These are phyloP conservation scores for Egretta garzetta DNA, from an alignment of 2,113 vertebrate species.

Conservation along the genomic window DNA sequence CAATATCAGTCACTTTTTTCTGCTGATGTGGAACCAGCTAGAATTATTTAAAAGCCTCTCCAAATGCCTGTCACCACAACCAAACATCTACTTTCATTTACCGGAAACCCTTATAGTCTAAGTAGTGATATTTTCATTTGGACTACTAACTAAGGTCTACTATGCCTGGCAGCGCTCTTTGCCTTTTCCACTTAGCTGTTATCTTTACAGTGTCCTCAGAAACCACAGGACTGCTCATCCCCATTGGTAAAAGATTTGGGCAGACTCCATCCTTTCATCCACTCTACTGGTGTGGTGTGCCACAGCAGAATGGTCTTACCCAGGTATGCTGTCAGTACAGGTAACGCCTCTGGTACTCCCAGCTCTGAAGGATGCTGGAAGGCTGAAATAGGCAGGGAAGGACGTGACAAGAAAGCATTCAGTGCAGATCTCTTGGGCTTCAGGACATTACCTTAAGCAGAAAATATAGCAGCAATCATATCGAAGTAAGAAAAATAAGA, in stretches of 20 bases:
- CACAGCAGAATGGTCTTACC: background rate
- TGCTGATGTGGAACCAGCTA: background rate
- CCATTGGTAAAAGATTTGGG: background rate
- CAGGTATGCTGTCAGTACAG: background rate
- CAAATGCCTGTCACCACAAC: background rate
- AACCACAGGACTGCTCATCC: background rate
- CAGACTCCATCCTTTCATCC: background rate
- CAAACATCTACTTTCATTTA: background rate
- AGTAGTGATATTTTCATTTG: background rate
- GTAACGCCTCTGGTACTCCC: background rate
- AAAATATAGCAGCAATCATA: background rate
- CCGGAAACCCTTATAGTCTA: background rate
- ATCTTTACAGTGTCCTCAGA: background rate
- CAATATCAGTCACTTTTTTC: background rate
- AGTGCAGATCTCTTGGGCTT: background rate
- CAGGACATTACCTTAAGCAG: background rate
- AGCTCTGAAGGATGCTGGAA: background rate
- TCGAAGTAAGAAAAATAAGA: background rate
- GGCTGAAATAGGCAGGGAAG: background rate
- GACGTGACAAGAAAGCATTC: background rate
- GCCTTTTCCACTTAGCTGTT: background rate
- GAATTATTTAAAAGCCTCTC: background rate
- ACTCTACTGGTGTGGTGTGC: background rate
- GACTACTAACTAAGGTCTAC: background rate
- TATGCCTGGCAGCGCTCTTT: background rate